Evolutionary conservation across 2,797 vertebrate species (phyloP), one percentile per base, ranked within the genome.

Genomic region (Tolypeutes matacus): DNA sequence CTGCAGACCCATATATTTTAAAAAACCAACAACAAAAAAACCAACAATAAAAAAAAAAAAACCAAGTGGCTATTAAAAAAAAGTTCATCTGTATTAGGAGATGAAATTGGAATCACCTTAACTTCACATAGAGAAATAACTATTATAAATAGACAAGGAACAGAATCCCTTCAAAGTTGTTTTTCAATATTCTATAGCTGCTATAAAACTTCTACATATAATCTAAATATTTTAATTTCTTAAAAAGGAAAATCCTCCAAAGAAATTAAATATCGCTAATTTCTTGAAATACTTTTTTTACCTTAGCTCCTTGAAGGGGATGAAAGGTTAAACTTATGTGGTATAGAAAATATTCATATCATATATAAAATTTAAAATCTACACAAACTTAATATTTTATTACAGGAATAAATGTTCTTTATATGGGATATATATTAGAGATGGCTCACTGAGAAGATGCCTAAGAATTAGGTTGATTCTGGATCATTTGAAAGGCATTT

Each of bases 261-360:
- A 94, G 46, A 60, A 89, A 82, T 53, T 58, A 81, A 95, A 95
- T 78, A 49, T 4, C 94, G 49, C 5, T n/a, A 46, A 70, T 72
- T 60, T 67, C 69, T 78, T 77, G 29, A 89, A 53, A 46, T 34
- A 46, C n/a, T n/a, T 25, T 81, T 89, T 87, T 39, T 49, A 58
- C 36, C 21, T 36, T n/a, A 83, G 60, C 20, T 73, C n/a, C 76
- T 89, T 46, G 65, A n/a, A 75, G 31, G 42, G 77, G 36, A 85
- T 42, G 89, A 91, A 65, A 62, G 17, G 20, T 20, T 7, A 17
- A 70, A 64, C 34, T 78, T 34, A 7, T 0, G 31, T 31, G 60
- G 8, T 14, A 13, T 3, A 34, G 5, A 42, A 18, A 62, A 60
- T 51, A 67, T 53, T 56, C 56, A 27, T 53, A 51, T 20, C 51